A percentile compares a stretch with the other conserved stretches of the same genome.
phyloP scores from a whole-genome alignment of 2,888 invertebrate genomes.

The Drosophila pseudotakahashii region DNA sequence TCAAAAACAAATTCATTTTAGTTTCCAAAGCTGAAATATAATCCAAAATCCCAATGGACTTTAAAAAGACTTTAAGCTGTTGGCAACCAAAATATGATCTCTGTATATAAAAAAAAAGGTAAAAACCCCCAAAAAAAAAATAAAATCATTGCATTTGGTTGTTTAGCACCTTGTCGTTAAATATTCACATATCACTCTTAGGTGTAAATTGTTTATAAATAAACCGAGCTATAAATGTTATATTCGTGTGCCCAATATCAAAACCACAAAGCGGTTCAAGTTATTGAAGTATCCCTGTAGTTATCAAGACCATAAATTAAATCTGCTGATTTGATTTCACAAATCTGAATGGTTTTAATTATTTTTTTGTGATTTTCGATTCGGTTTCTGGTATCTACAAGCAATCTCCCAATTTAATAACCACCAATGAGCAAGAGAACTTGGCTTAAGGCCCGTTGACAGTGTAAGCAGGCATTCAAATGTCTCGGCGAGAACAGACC shows the following conservation, averaged over 20 bases:
- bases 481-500: constrained; percentile 25
- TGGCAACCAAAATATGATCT: too few relatives aligned
- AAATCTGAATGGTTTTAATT: constrained; percentile 26
- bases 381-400: constrained; percentile 10
- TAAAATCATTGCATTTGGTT: background rate
- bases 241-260: background rate
- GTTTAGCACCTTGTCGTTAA: background rate
- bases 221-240: background rate
- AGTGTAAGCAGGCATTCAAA: constrained; percentile 15
- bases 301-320: constrained; percentile 7
- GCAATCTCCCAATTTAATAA: constrained; percentile 30
- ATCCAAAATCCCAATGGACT: too few relatives aligned
- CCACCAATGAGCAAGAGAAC: constrained; percentile 10
- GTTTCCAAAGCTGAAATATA: too few relatives aligned
- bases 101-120: too few relatives aligned
- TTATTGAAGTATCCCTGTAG: background rate
- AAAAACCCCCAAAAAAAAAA: too few relatives aligned
- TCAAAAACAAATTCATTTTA: too few relatives aligned
- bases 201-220: background rate
- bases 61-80: too few relatives aligned
- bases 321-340: constrained; percentile 24
- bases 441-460: constrained; percentile 18
- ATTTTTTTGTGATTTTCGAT: constrained; percentile 15
- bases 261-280: background rate
- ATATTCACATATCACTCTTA: background rate